phyloP scores from a whole-genome alignment of 2,113 vertebrate species.

The Pollimyrus isidori region DNA sequence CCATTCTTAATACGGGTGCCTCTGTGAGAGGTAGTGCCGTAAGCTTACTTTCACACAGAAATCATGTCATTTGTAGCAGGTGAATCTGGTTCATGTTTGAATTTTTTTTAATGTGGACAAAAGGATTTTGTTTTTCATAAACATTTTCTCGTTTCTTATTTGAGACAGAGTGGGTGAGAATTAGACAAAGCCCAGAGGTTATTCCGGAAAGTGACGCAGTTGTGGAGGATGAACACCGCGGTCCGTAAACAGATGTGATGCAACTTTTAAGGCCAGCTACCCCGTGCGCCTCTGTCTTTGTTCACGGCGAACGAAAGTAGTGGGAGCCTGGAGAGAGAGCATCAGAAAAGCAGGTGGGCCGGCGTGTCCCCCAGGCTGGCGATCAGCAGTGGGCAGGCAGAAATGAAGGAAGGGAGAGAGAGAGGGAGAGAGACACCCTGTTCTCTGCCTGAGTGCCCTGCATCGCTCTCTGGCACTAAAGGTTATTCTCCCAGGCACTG shows the following conservation, averaged over 20 bases:
- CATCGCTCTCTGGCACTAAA: not conserved
- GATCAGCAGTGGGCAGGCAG: not conserved
- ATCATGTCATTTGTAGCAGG: not conserved
- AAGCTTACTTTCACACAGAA: not conserved
- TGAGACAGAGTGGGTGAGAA: not conserved
- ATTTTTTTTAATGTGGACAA: not conserved
- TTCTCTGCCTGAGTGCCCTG: not conserved
- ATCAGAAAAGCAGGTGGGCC: not conserved
- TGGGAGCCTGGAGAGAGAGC: not conserved
- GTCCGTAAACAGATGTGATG: not conserved
- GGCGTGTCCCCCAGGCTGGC: not conserved
- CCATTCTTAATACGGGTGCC: not conserved
- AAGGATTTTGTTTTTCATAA: not conserved
- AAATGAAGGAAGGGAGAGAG: not conserved
- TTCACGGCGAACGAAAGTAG: not conserved
- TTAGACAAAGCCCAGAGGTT: not conserved
- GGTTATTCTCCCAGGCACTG: not conserved
- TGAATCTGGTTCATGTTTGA: not conserved
- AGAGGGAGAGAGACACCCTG: not conserved
- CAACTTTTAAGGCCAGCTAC: not conserved
- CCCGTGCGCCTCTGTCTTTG: not conserved
- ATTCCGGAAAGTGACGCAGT: not conserved
- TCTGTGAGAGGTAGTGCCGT: not conserved
- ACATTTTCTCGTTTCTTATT: not conserved
- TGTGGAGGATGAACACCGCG: not conserved